Evolutionary conservation across 2,888 invertebrate species (phyloP), one percentile per base, ranked within the genome.

Genomic region (Eretmocerus hayati): DNA sequence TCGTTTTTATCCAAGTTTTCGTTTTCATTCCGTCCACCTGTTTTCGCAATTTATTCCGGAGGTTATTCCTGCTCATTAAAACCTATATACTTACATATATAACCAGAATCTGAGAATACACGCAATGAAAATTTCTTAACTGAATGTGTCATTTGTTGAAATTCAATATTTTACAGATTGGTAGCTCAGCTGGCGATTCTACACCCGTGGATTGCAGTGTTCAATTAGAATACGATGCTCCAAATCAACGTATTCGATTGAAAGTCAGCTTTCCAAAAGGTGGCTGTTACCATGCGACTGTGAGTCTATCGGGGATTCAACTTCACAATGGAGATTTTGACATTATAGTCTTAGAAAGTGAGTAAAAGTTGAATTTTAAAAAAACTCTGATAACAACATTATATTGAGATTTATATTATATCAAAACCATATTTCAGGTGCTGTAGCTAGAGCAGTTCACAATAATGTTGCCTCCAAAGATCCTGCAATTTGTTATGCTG

Each of bases 251-350:
- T 58, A 83, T 91, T 50, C 81, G 81, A 51, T 78, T 90, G 61
- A 79, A 85, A 62, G 79, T 91, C 53, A 81, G 84, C 61, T 87
- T 93, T 72, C 80, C 85, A 26, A 78, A 80, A 59, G 84, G 90
- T 55, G 90, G 89, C 42, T 87, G 90, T 64, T 89, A 85, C 74
- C 83, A 85, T 62, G 90, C 90, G 46, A 80, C 80, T 15, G 85
- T 93, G 42, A 81, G 81, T 61, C 88, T 87, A 66, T 79, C 83
- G 48, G 84, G 83, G 38, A 78, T 80, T 53, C 80, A 84, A 64
- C 74, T 93, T 62, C 87, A 87, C 61, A 90, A 92, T 66, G 93
- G 92, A 22, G 88, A 90, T 70, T 92, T 93, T 64, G 90, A 90
- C 72, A 88, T 92, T 64, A 87, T 94, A 63, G 92, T 92, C 37